Percentiles rank a stretch among this genome's conserved stretches.
Evolutionary conservation across 2,797 vertebrate species (phyloP).

Genomic region (Rhabdomys pumilio): DNA sequence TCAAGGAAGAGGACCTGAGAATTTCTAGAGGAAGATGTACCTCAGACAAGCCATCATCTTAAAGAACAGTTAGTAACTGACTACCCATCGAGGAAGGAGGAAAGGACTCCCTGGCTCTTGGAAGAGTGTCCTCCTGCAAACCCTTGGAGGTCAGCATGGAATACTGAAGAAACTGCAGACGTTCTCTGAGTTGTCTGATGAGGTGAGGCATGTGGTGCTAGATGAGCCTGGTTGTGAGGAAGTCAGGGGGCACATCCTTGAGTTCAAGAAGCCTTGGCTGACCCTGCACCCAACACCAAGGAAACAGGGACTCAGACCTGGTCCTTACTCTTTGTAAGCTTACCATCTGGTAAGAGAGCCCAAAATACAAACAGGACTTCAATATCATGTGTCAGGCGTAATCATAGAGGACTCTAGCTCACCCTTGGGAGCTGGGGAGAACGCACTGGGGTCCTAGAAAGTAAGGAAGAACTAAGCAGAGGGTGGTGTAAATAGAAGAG

Average conservation of each 20-base stretch:
- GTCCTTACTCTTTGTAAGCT: neutral
- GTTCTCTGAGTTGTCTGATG: neutral
- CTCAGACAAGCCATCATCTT: neutral
- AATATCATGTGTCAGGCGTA: neutral
- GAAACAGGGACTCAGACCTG: neutral
- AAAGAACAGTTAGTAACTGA: neutral
- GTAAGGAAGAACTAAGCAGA: slow-evolving; percentile 19
- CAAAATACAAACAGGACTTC: neutral
- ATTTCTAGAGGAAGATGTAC: neutral
- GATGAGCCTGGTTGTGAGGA: neutral
- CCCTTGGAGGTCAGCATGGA: accelerated
- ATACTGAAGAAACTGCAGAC: neutral
- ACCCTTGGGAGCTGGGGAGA: neutral
- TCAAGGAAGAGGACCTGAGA: neutral
- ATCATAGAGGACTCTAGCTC: neutral
- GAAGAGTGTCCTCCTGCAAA: neutral
- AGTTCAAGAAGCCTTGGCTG: neutral
- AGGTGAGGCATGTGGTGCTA: neutral
- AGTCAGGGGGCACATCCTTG: neutral
- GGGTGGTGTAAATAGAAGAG: neutral
- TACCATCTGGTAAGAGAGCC: neutral
- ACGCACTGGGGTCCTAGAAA: neutral
- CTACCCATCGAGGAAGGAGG: neutral
- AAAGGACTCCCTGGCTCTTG: neutral
- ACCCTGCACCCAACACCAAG: neutral